phyloP scores from a whole-genome alignment of 2,113 vertebrate species.

The Ailuropoda melanoleuca region DNA sequence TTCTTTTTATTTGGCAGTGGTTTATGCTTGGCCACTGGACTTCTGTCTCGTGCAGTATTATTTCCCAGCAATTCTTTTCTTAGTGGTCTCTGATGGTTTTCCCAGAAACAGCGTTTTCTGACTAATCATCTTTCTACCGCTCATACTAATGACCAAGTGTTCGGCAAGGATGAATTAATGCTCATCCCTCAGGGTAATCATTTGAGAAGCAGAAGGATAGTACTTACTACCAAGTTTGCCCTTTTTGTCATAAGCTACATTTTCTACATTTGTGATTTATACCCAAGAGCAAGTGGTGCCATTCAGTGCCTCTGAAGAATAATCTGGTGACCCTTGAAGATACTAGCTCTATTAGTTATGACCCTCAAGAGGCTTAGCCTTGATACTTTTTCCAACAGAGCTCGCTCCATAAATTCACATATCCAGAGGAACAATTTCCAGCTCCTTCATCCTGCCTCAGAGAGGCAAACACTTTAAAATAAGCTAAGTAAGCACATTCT shows the following conservation, averaged over 20 bases:
- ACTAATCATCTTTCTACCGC: neutral
- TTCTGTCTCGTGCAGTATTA: neutral
- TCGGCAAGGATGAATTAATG: neutral
- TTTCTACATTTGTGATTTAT: neutral
- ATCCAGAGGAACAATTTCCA: neutral
- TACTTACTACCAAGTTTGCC: neutral
- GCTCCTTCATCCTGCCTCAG: neutral
- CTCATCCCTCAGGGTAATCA: neutral
- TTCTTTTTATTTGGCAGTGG: neutral
- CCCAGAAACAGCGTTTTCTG: neutral
- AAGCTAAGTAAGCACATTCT: conserved; percentile 22
- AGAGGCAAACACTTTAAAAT: conserved; percentile 18
- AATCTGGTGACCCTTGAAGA: neutral
- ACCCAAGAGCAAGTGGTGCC: neutral
- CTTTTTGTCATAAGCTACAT: neutral
- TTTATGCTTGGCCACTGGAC: neutral
- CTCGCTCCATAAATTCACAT: neutral
- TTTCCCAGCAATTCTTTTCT: neutral
- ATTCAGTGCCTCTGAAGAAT: conserved; percentile 3
- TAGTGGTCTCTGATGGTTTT: conserved; percentile 21
- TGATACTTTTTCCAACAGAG: neutral
- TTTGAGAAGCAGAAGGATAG: neutral
- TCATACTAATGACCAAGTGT: neutral
- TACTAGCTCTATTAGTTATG: conserved; percentile 30
- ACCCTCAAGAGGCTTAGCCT: conserved; percentile 2